Conservation (phyloP, 2,888 invertebrate species). For the Thecocarcelia acutangulata region DNA sequence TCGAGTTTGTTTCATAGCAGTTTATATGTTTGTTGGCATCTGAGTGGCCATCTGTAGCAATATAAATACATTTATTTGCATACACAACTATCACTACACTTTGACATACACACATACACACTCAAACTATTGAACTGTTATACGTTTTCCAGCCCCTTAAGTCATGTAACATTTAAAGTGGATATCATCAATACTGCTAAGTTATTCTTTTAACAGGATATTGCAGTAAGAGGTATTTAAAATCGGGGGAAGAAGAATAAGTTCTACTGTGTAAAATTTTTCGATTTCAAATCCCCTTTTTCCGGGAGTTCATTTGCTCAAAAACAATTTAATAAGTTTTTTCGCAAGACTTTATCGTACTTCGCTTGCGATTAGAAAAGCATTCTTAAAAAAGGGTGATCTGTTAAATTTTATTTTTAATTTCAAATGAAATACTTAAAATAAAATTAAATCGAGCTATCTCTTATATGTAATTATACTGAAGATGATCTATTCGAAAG, state of each 20-base stretch:
- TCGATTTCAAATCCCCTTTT: no score
- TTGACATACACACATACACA: not conserved
- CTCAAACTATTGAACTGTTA: not conserved
- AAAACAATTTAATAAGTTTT: no score
- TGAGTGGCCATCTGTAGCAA: conserved; percentile 57
- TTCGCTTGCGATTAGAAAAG: no score
- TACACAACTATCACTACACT: conserved; percentile 51
- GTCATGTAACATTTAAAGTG: conserved; percentile 32
- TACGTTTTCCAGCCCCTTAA: conserved; percentile 8
- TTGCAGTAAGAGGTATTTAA: not conserved
- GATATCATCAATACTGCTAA: conserved; percentile 8
- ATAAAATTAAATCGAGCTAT: no score
- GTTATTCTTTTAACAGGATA: conserved; percentile 10
- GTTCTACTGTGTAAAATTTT: no score
- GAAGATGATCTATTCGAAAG: no score
- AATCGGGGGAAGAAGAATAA: not conserved
- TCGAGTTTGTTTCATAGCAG: conserved; percentile 18
- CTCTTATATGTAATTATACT: no score
- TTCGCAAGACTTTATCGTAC: no score
- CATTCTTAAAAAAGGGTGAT: no score
- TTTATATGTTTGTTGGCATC: conserved; percentile 2
- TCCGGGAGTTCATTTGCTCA: no score
- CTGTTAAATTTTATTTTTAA: no score
- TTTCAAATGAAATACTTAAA: no score
- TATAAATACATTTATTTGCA: conserved; percentile 63